Percentiles rank a stretch among this genome's conserved stretches.
Conservation (phyloP, 2,113 vertebrate genomes). For the Amphiprion ocellaris region DNA sequence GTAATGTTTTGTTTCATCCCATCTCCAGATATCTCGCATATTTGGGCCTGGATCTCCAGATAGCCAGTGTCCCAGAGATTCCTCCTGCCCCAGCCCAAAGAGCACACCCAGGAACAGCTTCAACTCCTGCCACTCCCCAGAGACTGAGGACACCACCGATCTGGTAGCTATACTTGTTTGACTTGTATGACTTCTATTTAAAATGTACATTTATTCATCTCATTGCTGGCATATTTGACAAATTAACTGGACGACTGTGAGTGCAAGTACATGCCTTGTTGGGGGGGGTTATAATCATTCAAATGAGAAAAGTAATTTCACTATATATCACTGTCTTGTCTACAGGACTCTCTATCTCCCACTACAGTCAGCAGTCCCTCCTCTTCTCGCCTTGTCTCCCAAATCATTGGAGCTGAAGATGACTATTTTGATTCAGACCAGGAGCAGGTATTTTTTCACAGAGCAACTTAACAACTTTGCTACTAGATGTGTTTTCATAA, state of each 20-base stretch:
- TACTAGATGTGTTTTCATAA: too few relatives aligned
- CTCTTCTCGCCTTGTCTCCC: conserved; percentile 82
- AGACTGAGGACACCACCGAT: conserved; percentile 79
- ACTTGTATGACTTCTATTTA: background rate
- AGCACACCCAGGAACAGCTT: conserved; percentile 80
- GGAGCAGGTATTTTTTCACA: conserved; percentile 88
- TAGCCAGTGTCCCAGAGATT: conserved; percentile 64
- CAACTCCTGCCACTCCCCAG: conserved; percentile 82
- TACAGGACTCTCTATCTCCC: conserved; percentile 88
- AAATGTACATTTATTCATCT: background rate
- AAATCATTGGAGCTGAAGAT: conserved; percentile 96
- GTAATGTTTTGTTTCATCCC: background rate
- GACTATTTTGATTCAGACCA: conserved; percentile 96
- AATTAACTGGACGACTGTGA: background rate
- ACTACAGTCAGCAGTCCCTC: conserved; percentile 86
- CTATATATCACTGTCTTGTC: background rate
- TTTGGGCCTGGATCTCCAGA: conserved; percentile 73
- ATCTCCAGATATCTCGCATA: conserved; percentile 66
- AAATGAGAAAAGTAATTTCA: background rate
- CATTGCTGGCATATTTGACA: background rate
- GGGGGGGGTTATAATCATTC: background rate
- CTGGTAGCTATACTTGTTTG: conserved; percentile 67
- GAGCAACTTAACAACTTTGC: background rate
- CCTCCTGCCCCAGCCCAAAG: conserved; percentile 79
- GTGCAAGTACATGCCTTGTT: background rate